phyloP scores from a whole-genome alignment of 2,797 vertebrate species.

The Micropoecilia bifurca region DNA sequence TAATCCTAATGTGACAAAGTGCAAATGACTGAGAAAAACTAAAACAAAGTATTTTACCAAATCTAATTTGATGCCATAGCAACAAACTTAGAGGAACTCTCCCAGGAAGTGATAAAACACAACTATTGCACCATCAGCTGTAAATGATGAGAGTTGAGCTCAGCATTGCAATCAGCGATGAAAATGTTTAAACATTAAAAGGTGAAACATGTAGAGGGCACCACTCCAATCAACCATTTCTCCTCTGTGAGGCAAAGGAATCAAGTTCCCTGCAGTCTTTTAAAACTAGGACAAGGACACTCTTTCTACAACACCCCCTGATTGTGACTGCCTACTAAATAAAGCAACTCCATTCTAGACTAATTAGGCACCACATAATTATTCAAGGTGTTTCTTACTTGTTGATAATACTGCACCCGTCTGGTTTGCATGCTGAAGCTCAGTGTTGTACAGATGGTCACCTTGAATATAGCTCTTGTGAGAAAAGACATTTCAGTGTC shows the following conservation, averaged over 20 bases:
- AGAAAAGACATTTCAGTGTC: background rate
- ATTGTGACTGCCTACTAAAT: conserved; percentile 54
- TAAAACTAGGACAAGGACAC: conserved; percentile 35
- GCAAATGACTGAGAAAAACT: background rate
- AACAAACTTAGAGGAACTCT: background rate
- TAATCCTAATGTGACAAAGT: background rate
- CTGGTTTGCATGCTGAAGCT: conserved; percentile 60
- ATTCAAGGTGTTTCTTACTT: conserved; percentile 53
- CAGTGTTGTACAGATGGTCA: conserved; percentile 54
- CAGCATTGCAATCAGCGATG: conserved; percentile 4
- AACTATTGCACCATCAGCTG: background rate
- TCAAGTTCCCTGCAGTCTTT: conserved; percentile 2
- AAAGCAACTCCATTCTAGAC: conserved; percentile 51
- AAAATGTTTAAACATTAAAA: conserved; percentile 19
- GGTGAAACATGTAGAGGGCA: conserved; percentile 30
- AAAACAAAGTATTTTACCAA: background rate
- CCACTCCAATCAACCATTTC: conserved; percentile 49
- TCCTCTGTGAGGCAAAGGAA: conserved; percentile 27
- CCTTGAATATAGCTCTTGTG: conserved; percentile 43
- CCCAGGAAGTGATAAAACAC: background rate
- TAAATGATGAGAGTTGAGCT: conserved; percentile 3
- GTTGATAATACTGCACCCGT: conserved; percentile 32
- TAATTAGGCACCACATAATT: conserved; percentile 72
- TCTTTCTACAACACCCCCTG: conserved; percentile 52
- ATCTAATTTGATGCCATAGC: background rate